Percentiles rank a stretch among this genome's conserved stretches.
phyloP scores from a whole-genome alignment of 1,140 invertebrate genomes.

The Heterodera carotae region DNA sequence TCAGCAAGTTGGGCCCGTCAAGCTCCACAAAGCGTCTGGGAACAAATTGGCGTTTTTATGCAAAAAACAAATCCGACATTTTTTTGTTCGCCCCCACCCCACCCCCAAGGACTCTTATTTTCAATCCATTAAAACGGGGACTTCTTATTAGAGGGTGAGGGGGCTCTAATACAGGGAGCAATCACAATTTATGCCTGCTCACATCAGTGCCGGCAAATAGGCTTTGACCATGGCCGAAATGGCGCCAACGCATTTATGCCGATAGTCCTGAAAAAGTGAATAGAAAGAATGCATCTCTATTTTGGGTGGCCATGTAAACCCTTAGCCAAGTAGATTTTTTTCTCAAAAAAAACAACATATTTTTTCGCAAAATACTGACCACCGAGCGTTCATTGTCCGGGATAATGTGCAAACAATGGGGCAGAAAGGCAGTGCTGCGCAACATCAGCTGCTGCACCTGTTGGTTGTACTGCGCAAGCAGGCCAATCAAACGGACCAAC shows the following conservation, averaged over 20 bases:
- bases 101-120: no score
- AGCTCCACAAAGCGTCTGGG: constrained; percentile 30
- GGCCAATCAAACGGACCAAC: constrained; percentile 15
- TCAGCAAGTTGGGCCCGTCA: constrained; percentile 11
- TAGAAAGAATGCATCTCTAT: neutral
- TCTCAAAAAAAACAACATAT: constrained; percentile 6
- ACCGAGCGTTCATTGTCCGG: neutral
- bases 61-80: no score
- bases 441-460: constrained; percentile 24
- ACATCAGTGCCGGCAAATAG: constrained; percentile 26
- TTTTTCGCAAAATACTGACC: constrained; percentile 5
- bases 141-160: no score
- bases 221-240: constrained; percentile 27
- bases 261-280: constrained; percentile 25
- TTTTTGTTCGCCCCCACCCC: no score
- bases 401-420: constrained; percentile 15
- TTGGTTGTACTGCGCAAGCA: constrained; percentile 27
- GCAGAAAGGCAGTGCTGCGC: constrained; percentile 1
- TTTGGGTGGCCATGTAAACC: no score
- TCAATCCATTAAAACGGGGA: no score
- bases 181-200: neutral
- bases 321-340: no score
- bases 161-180: no score
- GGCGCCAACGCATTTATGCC: constrained; percentile 31
- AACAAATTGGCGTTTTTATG: no score